Evolutionary conservation across 2,888 invertebrate species (phyloP).

Genomic region (Suillia variegata): DNA sequence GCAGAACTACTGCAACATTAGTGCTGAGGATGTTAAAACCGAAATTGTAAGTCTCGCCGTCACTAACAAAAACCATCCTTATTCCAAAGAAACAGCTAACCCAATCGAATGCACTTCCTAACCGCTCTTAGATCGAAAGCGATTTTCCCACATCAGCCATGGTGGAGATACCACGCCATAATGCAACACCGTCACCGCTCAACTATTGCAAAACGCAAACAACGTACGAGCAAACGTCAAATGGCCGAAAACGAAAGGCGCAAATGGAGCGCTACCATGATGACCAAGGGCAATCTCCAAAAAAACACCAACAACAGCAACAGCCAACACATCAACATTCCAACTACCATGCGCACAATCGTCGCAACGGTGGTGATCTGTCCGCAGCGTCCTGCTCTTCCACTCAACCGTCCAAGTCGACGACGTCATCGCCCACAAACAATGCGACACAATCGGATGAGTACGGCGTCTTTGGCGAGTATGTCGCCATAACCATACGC

Average conservation of each 20-base stretch:
- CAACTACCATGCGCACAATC: neutral
- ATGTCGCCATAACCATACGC: constrained; percentile 57
- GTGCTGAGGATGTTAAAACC: constrained; percentile 59
- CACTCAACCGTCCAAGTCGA: constrained; percentile 45
- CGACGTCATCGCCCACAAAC: constrained; percentile 26
- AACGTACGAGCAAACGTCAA: constrained; percentile 34
- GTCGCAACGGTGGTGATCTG: neutral
- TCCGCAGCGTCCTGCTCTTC: constrained; percentile 30
- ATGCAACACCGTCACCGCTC: constrained; percentile 42
- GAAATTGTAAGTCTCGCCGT: constrained; percentile 60
- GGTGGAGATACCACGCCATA: constrained; percentile 38
- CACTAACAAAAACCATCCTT: neutral
- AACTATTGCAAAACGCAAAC: constrained; percentile 48
- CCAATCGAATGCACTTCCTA: neutral
- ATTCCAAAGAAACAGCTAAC: neutral
- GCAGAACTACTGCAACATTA: constrained; percentile 53
- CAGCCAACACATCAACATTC: too few relatives aligned
- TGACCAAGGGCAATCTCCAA: neutral
- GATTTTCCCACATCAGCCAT: constrained; percentile 43
- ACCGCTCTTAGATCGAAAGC: constrained; percentile 44
- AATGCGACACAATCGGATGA: constrained; percentile 38
- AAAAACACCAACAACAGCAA: too few relatives aligned
- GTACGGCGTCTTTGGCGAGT: constrained; percentile 57
- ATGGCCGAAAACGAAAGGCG: constrained; percentile 17
- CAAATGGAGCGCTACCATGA: neutral